Conservation (phyloP, 2,888 invertebrate species). For the Pammene fasciana region DNA sequence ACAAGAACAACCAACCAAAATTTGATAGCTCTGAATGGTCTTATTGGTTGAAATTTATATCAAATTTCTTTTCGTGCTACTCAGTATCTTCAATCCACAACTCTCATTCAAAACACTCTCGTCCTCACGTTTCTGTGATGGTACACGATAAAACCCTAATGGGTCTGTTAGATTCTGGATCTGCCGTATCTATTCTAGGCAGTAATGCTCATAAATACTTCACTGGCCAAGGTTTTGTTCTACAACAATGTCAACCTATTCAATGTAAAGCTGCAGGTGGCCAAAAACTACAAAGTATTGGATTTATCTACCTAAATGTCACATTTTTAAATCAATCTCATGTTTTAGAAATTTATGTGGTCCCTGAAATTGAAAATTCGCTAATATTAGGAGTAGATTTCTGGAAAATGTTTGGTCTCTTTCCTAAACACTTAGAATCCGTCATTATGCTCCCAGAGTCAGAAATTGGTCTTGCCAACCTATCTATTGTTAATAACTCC, state of each 20-base stretch:
- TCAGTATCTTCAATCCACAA: conserved; percentile 8
- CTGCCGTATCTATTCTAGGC: not conserved
- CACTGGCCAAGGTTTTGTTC: not conserved
- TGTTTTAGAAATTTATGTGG: not conserved
- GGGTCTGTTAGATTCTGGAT: not conserved
- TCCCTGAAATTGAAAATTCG: not conserved
- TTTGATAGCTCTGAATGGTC: not conserved
- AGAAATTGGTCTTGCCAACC: too few species aligned
- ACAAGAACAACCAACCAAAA: not conserved
- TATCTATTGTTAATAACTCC: too few species aligned
- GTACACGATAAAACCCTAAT: not conserved
- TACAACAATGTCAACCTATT: not conserved
- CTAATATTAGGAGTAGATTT: conserved; percentile 5
- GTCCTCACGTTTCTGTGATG: not conserved
- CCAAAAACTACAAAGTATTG: not conserved
- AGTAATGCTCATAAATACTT: not conserved
- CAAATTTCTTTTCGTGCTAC: not conserved
- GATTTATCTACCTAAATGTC: too few species aligned
- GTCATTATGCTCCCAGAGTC: too few species aligned
- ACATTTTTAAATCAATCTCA: not conserved
- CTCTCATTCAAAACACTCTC: not conserved
- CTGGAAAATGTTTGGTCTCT: not conserved
- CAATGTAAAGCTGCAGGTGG: conserved; percentile 2
- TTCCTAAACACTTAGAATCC: not conserved
- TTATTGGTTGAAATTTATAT: not conserved